Conservation (phyloP, 2,888 invertebrate genomes). For the Troglohyphantes excavatus region DNA sequence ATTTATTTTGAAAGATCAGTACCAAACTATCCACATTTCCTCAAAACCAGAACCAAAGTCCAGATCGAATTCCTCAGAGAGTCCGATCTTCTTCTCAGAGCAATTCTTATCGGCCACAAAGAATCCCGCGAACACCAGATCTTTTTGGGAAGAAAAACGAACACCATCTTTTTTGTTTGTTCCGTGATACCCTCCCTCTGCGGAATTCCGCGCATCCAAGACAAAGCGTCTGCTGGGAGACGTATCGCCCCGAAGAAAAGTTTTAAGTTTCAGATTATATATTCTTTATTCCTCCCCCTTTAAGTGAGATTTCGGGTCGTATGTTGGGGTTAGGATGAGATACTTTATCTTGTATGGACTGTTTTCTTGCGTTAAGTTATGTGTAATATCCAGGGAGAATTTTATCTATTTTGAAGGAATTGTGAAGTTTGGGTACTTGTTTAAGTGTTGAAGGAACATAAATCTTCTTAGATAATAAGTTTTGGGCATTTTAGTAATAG, state of each 20-base stretch:
- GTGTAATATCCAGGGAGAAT: neutral
- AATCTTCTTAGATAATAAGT: no score
- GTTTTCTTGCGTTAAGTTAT: neutral
- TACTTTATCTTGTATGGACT: neutral
- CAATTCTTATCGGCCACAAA: conserved; percentile 1
- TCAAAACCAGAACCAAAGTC: neutral
- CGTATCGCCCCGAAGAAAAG: neutral
- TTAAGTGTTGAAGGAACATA: no score
- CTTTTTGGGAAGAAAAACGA: neutral
- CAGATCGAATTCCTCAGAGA: neutral
- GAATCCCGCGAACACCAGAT: neutral
- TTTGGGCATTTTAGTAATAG: no score
- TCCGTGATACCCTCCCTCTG: neutral
- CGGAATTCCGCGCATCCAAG: neutral
- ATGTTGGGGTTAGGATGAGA: neutral
- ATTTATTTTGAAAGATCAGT: no score
- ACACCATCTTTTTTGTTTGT: neutral
- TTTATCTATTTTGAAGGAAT: no score
- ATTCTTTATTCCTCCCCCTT: neutral
- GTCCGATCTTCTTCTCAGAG: neutral
- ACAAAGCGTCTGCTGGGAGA: neutral
- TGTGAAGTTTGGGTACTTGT: no score
- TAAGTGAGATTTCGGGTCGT: conserved; percentile 3
- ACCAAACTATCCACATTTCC: no score
- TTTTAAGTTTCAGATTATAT: neutral